These are phyloP conservation scores for Oasisia sp. DNA, from an alignment of 2,888 invertebrate species.

Conservation along the genomic window DNA sequence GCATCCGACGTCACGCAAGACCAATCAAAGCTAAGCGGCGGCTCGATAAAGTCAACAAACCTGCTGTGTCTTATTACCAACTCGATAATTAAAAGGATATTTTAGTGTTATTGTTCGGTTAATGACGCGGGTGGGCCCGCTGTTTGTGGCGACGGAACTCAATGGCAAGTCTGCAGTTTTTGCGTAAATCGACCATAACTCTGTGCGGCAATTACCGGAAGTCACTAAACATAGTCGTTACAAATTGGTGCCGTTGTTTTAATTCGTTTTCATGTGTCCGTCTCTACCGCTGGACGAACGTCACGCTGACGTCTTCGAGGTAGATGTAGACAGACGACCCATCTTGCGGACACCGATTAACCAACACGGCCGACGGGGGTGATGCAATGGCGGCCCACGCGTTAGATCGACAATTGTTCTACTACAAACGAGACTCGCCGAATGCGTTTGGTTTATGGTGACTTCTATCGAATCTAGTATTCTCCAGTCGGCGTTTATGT, in stretches of 20 bases:
- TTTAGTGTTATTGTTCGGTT: not conserved
- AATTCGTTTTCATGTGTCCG: not conserved
- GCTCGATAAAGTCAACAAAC: not conserved
- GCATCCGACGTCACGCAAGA: not conserved
- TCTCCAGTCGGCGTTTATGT: not conserved
- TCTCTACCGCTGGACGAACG: not conserved
- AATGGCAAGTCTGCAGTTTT: not conserved
- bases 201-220: not conserved
- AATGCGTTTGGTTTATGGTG: not conserved
- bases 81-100: not conserved
- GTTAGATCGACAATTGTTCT: not conserved
- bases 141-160: not conserved
- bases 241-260: not conserved
- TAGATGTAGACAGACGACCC: too few relatives aligned
- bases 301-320: too few relatives aligned
- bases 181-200: conserved; percentile 6
- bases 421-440: not conserved
- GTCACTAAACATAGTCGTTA: not conserved
- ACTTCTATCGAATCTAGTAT: not conserved
- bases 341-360: not conserved
- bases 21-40: not conserved
- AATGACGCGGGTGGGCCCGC: not conserved
- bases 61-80: not conserved
- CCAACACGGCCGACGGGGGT: not conserved
- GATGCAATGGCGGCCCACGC: conserved; percentile 1